phyloP scores from a whole-genome alignment of 2,113 vertebrate species.

The Delphinus delphis region DNA sequence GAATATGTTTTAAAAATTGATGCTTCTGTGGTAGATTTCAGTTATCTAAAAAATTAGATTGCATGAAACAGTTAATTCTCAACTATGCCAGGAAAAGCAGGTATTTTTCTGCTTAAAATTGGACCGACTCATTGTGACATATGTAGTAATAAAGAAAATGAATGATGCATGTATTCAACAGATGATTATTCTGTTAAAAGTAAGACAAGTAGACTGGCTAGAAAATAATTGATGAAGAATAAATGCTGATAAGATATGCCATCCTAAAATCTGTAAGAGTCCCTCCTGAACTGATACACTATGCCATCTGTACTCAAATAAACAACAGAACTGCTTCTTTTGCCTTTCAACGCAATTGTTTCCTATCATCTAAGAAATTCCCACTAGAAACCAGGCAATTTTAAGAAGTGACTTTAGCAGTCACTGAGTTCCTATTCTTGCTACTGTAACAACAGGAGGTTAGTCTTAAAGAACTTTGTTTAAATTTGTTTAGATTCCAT shows the following conservation, averaged over 20 bases:
- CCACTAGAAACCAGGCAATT: neutral
- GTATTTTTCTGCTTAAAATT: conserved; percentile 27
- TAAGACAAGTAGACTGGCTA: neutral
- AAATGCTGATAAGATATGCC: neutral
- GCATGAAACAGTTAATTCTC: conserved; percentile 28
- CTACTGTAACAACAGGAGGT: neutral
- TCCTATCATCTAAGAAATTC: neutral
- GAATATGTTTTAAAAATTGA: neutral
- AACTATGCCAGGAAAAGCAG: neutral
- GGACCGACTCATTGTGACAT: conserved; percentile 25
- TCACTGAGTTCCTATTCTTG: neutral
- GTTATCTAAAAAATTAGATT: conserved; percentile 45
- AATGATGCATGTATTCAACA: conserved; percentile 30
- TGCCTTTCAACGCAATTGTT: neutral
- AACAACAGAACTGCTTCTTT: neutral
- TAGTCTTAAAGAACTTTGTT: neutral
- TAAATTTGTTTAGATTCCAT: neutral
- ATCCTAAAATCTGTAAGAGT: neutral
- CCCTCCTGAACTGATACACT: neutral
- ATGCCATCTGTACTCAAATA: neutral
- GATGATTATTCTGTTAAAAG: conserved; percentile 33
- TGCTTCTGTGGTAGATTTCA: neutral
- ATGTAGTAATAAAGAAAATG: conserved; percentile 43
- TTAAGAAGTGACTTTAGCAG: neutral
- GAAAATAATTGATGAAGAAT: conserved; percentile 36